Evolutionary conservation across 2,797 vertebrate genomes (phyloP).

Genomic region (Triplophysa yarkandensis): DNA sequence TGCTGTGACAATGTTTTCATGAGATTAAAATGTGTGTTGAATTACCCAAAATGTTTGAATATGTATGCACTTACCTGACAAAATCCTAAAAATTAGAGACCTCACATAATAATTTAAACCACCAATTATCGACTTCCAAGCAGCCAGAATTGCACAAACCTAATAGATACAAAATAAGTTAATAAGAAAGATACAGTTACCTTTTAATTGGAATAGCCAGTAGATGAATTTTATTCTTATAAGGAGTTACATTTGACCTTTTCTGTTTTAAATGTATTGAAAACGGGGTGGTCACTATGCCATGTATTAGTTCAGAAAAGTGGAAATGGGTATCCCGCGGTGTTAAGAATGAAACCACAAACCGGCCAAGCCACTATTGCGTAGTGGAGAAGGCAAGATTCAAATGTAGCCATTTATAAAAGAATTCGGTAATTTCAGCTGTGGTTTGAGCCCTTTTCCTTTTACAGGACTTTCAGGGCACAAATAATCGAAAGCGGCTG

Average conservation of each 20-base stretch:
- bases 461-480: conserved; percentile 76
- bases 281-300: conserved; percentile 51
- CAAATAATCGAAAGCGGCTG: conserved; percentile 79
- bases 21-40: too few species aligned
- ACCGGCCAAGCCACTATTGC: conserved; percentile 49
- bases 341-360: conserved; percentile 45
- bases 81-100: too few species aligned
- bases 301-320: conserved; percentile 54
- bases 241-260: conserved; percentile 49
- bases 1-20: too few species aligned
- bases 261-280: conserved; percentile 56
- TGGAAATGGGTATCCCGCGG: conserved; percentile 56
- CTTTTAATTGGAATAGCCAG: too few species aligned
- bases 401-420: conserved; percentile 70
- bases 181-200: too few species aligned
- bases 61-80: too few species aligned
- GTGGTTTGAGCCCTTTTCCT: conserved; percentile 76
- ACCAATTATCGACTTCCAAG: too few species aligned
- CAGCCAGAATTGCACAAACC: too few species aligned
- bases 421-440: conserved; percentile 78
- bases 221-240: conserved; percentile 15
- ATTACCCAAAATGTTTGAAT: too few species aligned
- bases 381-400: conserved; percentile 60
- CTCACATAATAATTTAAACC: too few species aligned
- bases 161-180: too few species aligned